Evolutionary conservation across 2,888 invertebrate species (phyloP).

Genomic region (Tryphoninae sp.): DNA sequence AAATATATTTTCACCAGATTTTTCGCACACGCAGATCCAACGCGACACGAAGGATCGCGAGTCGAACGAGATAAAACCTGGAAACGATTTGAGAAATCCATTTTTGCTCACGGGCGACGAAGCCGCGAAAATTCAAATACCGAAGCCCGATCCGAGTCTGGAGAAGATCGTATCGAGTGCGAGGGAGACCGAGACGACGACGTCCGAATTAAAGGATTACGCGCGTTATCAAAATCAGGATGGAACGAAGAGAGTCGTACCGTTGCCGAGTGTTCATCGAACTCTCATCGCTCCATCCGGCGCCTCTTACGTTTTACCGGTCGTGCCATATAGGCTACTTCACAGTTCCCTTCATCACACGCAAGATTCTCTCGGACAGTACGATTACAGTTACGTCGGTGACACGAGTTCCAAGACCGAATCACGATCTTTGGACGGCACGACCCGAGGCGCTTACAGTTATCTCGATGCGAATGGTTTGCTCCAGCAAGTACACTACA

Average conservation of each 20-base stretch:
- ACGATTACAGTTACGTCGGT: slow-evolving; percentile 85
- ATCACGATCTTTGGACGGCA: slow-evolving; percentile 84
- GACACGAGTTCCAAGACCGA: slow-evolving; percentile 86
- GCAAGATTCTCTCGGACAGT: slow-evolving; percentile 84
- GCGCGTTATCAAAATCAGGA: slow-evolving; percentile 30
- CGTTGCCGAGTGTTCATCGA: slow-evolving; percentile 50
- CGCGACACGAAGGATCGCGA: slow-evolving; percentile 19
- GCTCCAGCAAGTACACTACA: slow-evolving; percentile 85
- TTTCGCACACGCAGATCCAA: slow-evolving; percentile 28
- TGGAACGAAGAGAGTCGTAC: slow-evolving; percentile 41
- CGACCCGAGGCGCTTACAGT: slow-evolving; percentile 86
- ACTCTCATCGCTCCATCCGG: slow-evolving; percentile 46
- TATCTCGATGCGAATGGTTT: slow-evolving; percentile 87
- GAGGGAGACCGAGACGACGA: neutral
- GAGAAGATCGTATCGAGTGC: slow-evolving; percentile 21
- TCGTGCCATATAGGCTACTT: slow-evolving; percentile 72
- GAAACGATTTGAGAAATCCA: slow-evolving; percentile 67
- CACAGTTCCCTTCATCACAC: slow-evolving; percentile 82
- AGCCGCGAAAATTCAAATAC: slow-evolving; percentile 71
- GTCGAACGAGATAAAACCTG: neutral
- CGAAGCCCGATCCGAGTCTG: slow-evolving; percentile 69
- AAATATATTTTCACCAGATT: slow-evolving; percentile 13
- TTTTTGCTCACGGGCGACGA: slow-evolving; percentile 71
- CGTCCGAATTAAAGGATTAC: neutral
- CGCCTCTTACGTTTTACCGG: slow-evolving; percentile 70